These are phyloP conservation scores for Lindbergichthys nudifrons DNA, from an alignment of 2,797 vertebrate genomes.

Conservation along the genomic window DNA sequence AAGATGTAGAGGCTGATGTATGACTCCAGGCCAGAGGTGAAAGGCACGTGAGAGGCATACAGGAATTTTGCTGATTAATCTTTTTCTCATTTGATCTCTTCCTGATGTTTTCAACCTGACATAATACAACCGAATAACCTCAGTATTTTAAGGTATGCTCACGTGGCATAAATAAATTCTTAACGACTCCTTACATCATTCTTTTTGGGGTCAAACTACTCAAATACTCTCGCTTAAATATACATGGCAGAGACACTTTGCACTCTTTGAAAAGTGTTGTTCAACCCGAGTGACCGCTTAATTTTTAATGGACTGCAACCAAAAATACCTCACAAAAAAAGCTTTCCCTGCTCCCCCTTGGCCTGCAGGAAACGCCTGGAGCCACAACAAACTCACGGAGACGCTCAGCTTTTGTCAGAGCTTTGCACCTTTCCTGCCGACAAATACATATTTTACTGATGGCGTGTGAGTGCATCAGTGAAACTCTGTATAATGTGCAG, in stretches of 20 bases:
- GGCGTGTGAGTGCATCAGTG: slow-evolving; percentile 8
- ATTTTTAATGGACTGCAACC: slow-evolving; percentile 76
- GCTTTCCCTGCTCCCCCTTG: slow-evolving; percentile 39
- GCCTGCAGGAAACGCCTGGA: not conserved
- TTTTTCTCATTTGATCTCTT: slow-evolving; percentile 41
- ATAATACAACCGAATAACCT: slow-evolving; percentile 15
- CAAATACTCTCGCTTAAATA: slow-evolving; percentile 39
- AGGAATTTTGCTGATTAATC: slow-evolving; percentile 26
- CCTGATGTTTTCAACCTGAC: slow-evolving; percentile 38
- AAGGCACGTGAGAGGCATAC: slow-evolving; percentile 53
- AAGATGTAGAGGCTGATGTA: slow-evolving; percentile 56
- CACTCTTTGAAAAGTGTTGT: slow-evolving; percentile 54
- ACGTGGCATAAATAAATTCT: slow-evolving; percentile 7
- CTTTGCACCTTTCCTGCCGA: slow-evolving; percentile 17
- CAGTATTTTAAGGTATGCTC: not conserved
- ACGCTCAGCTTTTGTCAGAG: slow-evolving; percentile 30
- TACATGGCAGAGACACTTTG: slow-evolving; percentile 43
- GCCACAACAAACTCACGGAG: slow-evolving; percentile 39
- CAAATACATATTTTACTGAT: slow-evolving; percentile 20
- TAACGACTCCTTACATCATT: not conserved
- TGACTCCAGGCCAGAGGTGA: slow-evolving; percentile 55
- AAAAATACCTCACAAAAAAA: slow-evolving; percentile 77
- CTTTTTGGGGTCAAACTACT: slow-evolving; percentile 12
- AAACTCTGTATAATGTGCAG: slow-evolving; percentile 12
- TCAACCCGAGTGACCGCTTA: slow-evolving; percentile 69